phyloP scores from a whole-genome alignment of 2,797 vertebrate genomes.

The Chromobotia macracanthus region DNA sequence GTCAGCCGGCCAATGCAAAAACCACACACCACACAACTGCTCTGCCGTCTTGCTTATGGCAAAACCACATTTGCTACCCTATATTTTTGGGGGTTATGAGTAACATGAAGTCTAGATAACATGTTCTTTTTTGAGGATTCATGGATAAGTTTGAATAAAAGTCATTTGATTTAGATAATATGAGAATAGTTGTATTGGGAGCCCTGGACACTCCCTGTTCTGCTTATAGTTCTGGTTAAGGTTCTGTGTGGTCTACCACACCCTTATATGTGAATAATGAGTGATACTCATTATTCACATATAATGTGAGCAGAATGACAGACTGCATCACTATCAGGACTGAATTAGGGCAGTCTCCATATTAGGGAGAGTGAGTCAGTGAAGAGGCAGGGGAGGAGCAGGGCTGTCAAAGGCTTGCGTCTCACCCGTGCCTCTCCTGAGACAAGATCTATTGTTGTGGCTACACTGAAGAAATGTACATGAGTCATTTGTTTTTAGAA shows the following conservation, averaged over 20 bases:
- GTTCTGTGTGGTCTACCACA: constrained; percentile 54
- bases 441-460: constrained; percentile 35
- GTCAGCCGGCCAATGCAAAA: constrained; percentile 42
- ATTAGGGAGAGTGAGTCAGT: constrained; percentile 76
- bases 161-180: neutral
- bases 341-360: constrained; percentile 72
- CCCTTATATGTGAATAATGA: constrained; percentile 62
- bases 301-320: constrained; percentile 59
- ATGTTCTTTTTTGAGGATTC: neutral
- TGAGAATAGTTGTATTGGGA: neutral
- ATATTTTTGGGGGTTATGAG: neutral
- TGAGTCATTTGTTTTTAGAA: constrained; percentile 13
- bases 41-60: neutral
- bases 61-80: constrained; percentile 2
- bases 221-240: constrained; percentile 23
- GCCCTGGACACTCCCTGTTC: neutral
- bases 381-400: constrained; percentile 70
- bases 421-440: constrained; percentile 45
- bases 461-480: constrained; percentile 7
- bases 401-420: constrained; percentile 60
- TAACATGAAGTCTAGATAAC: neutral
- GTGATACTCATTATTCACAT: too few species aligned
- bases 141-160: neutral
- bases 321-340: constrained; percentile 59
- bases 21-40: constrained; percentile 2